Evolutionary conservation across 2,797 vertebrate genomes (phyloP), one percentile per base, ranked within the genome.

Genomic region (Crypturellus tataupa): DNA sequence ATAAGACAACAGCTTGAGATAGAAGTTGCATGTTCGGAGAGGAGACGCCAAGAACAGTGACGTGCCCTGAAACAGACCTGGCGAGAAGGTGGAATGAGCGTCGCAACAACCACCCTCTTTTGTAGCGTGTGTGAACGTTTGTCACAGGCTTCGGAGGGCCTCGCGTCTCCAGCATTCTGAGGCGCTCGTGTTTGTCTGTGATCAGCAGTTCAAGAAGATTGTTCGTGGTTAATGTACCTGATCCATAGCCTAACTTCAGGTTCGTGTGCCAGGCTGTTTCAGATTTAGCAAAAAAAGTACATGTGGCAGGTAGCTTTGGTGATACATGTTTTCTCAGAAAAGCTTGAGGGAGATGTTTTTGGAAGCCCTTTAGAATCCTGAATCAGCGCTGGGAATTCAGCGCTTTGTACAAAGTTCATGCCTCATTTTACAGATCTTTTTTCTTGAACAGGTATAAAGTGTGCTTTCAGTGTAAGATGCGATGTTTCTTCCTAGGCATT

Each of bases 1-100:
- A 27, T 98, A 97, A 33, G 87, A 96, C 51, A 24, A 96, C 94
- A 93, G 46, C 86, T 93, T 3, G 97, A 98, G 93, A 99, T 59
- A 70, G 98, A 95, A 83, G 98, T 81, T 16, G 96, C 96, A 8
- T 99, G 2, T 92, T 99, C 85, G 99, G 99, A 93, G 99, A 98
- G 95, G 99, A 99, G 81, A 98, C 96, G 47, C 98, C 98, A 58
- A 98, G 94, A 9, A 99, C 98, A 1, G 4, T 95, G 56, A 87
- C 96, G 6, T 98, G 97, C 94, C 98, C 25, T 60, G 40, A 42
- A 97, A 2, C 97, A 98, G 51, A 97, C 87, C 90, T 98, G 67
- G 44, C 55, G 25, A 3, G 31, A 20, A 51, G 84, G 51, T 13
- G 25, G 35, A 35, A 24, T 76, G 47, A 65, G 8, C 18, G 21